Conservation (phyloP, 1,140 invertebrate species). For the Lordiphosa clarofinis region DNA sequence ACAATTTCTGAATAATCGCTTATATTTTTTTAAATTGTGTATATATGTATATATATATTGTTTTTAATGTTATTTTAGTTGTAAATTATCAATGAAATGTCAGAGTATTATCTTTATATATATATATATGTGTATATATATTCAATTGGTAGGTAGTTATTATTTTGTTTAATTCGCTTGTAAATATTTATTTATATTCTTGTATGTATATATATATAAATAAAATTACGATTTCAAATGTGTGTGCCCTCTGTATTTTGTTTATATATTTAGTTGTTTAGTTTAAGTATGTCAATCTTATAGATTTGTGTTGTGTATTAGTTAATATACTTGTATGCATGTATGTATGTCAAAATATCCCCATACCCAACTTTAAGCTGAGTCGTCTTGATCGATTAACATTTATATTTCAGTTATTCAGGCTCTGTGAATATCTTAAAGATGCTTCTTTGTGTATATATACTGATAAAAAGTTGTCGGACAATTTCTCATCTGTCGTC, state of each 20-base stretch:
- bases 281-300: slow-evolving; percentile 51
- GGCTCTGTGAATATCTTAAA: slow-evolving; percentile 61
- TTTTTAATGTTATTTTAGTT: slow-evolving; percentile 29
- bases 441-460: slow-evolving; percentile 57
- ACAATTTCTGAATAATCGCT: slow-evolving; percentile 44
- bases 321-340: slow-evolving; percentile 24
- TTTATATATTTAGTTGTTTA: slow-evolving; percentile 11
- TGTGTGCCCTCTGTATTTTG: slow-evolving; percentile 38
- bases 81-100: slow-evolving; percentile 23
- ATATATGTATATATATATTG: slow-evolving; percentile 34
- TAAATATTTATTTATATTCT: slow-evolving; percentile 47
- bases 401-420: slow-evolving; percentile 36
- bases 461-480: slow-evolving; percentile 34
- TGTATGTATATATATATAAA: slow-evolving; percentile 52
- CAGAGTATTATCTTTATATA: slow-evolving; percentile 21
- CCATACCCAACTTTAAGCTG: slow-evolving; percentile 52
- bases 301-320: slow-evolving; percentile 32
- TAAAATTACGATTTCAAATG: slow-evolving; percentile 55
- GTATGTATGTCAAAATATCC: slow-evolving; percentile 39
- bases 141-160: slow-evolving; percentile 25
- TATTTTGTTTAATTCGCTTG: slow-evolving; percentile 31
- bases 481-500: slow-evolving; percentile 26
- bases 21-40: slow-evolving; percentile 31
- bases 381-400: slow-evolving; percentile 23
- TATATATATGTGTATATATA: slow-evolving; percentile 19